Conservation (phyloP, 92 coral and sea anemone species). For the Micromussa lordhowensis region DNA sequence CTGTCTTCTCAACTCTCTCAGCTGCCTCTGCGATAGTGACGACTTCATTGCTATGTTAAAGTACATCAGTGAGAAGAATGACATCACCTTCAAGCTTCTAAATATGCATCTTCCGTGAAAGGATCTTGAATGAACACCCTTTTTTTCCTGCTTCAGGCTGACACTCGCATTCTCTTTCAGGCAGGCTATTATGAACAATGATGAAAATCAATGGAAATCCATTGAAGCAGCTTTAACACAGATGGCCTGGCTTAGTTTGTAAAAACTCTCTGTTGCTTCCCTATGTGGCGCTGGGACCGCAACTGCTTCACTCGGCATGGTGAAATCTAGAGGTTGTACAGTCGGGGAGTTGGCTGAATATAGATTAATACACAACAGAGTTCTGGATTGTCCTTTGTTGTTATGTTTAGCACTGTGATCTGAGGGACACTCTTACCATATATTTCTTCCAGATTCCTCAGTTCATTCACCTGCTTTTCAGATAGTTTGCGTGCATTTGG, state of each 20-base stretch:
- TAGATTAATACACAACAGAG: conserved; percentile 71
- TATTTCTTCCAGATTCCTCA: no score
- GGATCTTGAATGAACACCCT: conserved; percentile 69
- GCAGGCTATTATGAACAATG: conserved; percentile 67
- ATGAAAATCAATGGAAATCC: conserved; percentile 52
- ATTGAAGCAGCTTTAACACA: conserved; percentile 65
- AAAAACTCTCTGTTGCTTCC: conserved; percentile 55
- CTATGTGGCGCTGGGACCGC: conserved; percentile 49
- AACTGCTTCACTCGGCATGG: conserved; percentile 66
- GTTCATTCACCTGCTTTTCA: no score
- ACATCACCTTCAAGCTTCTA: conserved; percentile 68
- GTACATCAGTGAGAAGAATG: conserved; percentile 73
- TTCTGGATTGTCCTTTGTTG: conserved; percentile 57
- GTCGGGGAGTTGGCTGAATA: conserved; percentile 66
- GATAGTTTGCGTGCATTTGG: no score
- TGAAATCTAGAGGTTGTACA: conserved; percentile 62
- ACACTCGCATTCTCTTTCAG: no score
- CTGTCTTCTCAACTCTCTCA: conserved; percentile 35
- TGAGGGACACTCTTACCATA: no score
- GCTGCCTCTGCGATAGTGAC: conserved; percentile 72
- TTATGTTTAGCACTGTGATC: conserved; percentile 75
- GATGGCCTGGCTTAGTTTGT: conserved; percentile 58
- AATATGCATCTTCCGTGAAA: conserved; percentile 66
- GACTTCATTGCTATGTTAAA: conserved; percentile 70
- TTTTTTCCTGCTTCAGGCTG: no score